These are phyloP conservation scores for Chaenodraco wilsoni DNA, from an alignment of 2,797 vertebrate species.

Conservation along the genomic window DNA sequence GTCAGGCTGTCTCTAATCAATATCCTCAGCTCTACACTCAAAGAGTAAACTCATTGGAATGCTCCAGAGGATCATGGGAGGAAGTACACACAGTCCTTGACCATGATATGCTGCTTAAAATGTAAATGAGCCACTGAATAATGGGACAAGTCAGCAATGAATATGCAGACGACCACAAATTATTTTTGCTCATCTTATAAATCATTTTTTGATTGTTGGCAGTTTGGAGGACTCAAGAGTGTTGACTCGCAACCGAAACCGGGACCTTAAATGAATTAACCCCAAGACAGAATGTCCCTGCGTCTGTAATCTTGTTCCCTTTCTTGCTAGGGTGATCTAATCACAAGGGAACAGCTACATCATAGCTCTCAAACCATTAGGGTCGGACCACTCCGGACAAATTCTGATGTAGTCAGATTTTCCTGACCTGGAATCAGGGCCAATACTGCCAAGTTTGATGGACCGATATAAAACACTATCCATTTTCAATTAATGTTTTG, in stretches of 20 bases:
- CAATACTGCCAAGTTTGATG: slow-evolving; percentile 12
- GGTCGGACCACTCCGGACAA: not conserved
- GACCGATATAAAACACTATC: slow-evolving; percentile 17
- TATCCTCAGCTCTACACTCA: slow-evolving; percentile 64
- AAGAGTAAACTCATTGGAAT: slow-evolving; percentile 74
- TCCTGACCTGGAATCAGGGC: not conserved
- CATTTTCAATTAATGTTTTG: slow-evolving; percentile 27
- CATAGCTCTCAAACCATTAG: not conserved
- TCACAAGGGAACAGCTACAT: slow-evolving; percentile 20
- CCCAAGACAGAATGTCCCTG: slow-evolving; percentile 10
- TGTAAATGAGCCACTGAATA: slow-evolving; percentile 77
- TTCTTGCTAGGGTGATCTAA: slow-evolving; percentile 16
- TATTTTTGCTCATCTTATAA: slow-evolving; percentile 72
- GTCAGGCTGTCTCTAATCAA: slow-evolving; percentile 71
- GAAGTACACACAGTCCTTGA: slow-evolving; percentile 79
- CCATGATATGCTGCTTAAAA: slow-evolving; percentile 79
- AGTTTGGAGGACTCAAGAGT: slow-evolving; percentile 55
- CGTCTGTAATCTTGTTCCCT: slow-evolving; percentile 18
- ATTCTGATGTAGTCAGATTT: slow-evolving; percentile 14
- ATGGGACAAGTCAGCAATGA: slow-evolving; percentile 76
- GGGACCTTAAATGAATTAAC: slow-evolving; percentile 21
- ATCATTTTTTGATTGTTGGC: slow-evolving; percentile 62
- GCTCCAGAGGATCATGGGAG: slow-evolving; percentile 61
- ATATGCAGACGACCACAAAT: slow-evolving; percentile 74
- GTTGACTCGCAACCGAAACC: slow-evolving; percentile 40